These are phyloP conservation scores for Pentalonia nigronervosa DNA, from an alignment of 1,140 invertebrate genomes.

Conservation along the genomic window DNA sequence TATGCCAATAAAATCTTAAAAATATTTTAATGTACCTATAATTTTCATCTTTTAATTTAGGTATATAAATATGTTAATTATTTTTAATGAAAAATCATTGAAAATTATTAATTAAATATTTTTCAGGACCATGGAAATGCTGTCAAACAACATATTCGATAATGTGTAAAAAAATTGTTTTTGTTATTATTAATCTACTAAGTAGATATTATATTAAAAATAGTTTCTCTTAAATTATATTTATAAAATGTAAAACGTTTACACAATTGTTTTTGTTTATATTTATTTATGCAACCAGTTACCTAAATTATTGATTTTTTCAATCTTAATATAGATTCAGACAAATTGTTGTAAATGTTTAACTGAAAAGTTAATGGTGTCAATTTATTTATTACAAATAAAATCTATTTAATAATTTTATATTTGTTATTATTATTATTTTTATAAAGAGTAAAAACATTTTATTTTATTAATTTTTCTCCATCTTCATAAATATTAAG, in stretches of 20 bases:
- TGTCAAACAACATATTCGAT: conserved; percentile 32
- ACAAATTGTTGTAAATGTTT: conserved; percentile 10
- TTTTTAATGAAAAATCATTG: not conserved
- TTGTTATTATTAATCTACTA: not conserved
- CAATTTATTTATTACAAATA: conserved; percentile 46
- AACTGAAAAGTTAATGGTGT: not conserved
- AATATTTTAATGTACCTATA: no score
- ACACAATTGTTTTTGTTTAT: not conserved
- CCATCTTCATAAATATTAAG: no score
- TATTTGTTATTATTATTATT: not conserved
- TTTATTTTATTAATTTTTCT: not conserved
- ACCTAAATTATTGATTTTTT: not conserved
- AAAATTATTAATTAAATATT: not conserved
- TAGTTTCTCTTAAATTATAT: conserved; percentile 11
- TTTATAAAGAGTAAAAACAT: not conserved
- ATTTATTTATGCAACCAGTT: not conserved
- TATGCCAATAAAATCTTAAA: no score
- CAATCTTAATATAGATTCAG: not conserved
- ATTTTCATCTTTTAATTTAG: no score
- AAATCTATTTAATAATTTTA: not conserved
- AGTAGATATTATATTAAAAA: not conserved
- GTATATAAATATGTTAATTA: not conserved
- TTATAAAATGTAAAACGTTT: not conserved
- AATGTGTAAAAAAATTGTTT: not conserved
- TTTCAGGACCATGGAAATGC: conserved; percentile 34